phyloP scores from a whole-genome alignment of 2,113 vertebrate genomes.

The Clupea harengus region DNA sequence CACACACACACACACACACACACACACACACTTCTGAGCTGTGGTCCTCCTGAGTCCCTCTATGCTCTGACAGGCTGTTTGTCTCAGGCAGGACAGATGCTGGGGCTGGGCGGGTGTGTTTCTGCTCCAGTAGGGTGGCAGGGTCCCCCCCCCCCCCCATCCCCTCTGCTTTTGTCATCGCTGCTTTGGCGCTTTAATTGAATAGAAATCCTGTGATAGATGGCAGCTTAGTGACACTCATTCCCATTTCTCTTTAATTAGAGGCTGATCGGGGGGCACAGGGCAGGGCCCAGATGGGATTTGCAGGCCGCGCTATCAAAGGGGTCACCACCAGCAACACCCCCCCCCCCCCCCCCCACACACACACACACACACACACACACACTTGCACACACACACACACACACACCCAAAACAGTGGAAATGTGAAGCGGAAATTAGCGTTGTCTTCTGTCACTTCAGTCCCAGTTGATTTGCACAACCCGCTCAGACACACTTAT shows the following conservation, averaged over 20 bases:
- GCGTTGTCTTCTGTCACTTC: not conserved
- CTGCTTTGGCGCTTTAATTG: constrained; percentile 17
- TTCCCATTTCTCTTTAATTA: constrained; percentile 39
- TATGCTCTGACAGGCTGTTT: not conserved
- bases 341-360: not conserved
- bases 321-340: constrained; percentile 4
- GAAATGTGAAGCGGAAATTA: constrained; percentile 14
- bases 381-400: constrained; percentile 25
- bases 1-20: constrained; percentile 9
- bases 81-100: constrained; percentile 21
- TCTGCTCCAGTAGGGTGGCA: not conserved
- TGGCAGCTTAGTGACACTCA: constrained; percentile 23
- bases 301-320: not conserved
- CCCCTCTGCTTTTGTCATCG: constrained; percentile 3
- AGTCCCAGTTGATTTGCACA: constrained; percentile 12
- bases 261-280: constrained; percentile 15
- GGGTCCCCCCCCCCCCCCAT: not conserved
- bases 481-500: not conserved
- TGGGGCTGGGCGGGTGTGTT: not conserved
- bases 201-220: constrained; percentile 31
- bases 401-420: constrained; percentile 18
- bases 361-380: constrained; percentile 21
- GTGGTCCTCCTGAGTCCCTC: constrained; percentile 2
- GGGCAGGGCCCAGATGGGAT: not conserved
- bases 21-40: not conserved